Base-by-base conservation (phyloP, 2,113 vertebrate genomes). In the Alaudala cheleensis region DNA sequence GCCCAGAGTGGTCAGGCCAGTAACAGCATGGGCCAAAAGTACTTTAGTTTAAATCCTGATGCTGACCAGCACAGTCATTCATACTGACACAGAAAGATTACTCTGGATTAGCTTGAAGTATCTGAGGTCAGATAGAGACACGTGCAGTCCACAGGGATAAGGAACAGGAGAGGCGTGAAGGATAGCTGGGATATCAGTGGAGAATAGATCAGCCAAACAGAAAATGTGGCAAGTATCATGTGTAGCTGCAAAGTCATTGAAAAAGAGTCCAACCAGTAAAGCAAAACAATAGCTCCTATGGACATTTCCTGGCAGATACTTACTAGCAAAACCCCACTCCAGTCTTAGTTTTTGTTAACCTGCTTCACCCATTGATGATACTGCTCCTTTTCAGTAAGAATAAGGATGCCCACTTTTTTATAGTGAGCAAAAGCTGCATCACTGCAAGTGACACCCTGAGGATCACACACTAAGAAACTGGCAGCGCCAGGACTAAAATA, bases 21-120 rank as follows among this genome's bases (percentile, higher is more conserved):
- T 39, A 88, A 72, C 28, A 84, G 25, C 33, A 37, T 12, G 29
- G 90, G 67, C 79, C 93, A 96, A 88, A 96, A 93, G 79, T 73
- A 82, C 89, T 91, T 95, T 18, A 84, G n/a, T 88, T 78, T 86
- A 96, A 95, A 93, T 90, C 85, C 92, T 84, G 51, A 42, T 74
- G 82, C 92, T 94, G 69, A 93, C 77, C 77, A 90, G 61, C 1
- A 0, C 45, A 91, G 65, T 81, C 73, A 45, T 88, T 94, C 82
- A 73, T 44, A 83, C 76, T 61, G 82, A 95, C 60, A 78, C 34
- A 86, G 81, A 82, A 80, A 95, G 44, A 80, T 90, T 90, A 47
- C 72, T 66, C 51, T 60, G 64, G 64, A 80, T 90, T 86, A 93
- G 40, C 79, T 51, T 93, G 67, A 93, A 86, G 60, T 78, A 88